A percentile compares a stretch with the other conserved stretches of the same genome.
Evolutionary conservation across 2,113 vertebrate species (phyloP).

Genomic region (Choloepus hoffmanni): DNA sequence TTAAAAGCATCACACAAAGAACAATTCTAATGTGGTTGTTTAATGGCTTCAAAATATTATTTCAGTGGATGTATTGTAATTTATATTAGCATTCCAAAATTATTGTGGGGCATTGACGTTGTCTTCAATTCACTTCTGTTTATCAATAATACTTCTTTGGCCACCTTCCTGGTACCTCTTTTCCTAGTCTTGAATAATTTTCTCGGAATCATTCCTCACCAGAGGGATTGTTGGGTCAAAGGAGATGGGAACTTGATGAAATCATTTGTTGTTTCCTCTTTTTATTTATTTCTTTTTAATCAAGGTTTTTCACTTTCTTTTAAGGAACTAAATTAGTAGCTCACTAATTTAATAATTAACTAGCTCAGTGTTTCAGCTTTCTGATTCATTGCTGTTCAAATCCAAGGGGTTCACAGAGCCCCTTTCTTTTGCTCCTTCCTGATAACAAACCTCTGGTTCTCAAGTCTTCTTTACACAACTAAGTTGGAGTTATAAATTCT

Average conservation of each 20-base stretch:
- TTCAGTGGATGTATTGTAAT: not conserved
- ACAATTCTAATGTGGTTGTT: constrained; percentile 6
- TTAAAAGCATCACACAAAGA: not conserved
- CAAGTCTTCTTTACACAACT: constrained; percentile 10
- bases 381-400: not conserved
- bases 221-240: not conserved
- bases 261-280: not conserved
- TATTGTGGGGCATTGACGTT: not conserved
- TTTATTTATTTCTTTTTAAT: constrained; percentile 53
- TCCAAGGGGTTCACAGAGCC: not conserved
- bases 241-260: not conserved
- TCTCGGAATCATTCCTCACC: not conserved
- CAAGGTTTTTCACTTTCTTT: not conserved
- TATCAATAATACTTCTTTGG: not conserved
- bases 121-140: constrained; percentile 15
- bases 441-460: not conserved
- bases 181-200: constrained; percentile 26
- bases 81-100: constrained; percentile 9
- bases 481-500: constrained; percentile 42
- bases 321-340: not conserved
- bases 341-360: not conserved
- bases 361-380: not conserved
- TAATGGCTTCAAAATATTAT: constrained; percentile 33
- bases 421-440: not conserved
- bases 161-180: not conserved